A percentile compares a stretch with the other conserved stretches of the same genome.
Conservation (phyloP, 2,888 invertebrate genomes). For the Nudaria mundana region DNA sequence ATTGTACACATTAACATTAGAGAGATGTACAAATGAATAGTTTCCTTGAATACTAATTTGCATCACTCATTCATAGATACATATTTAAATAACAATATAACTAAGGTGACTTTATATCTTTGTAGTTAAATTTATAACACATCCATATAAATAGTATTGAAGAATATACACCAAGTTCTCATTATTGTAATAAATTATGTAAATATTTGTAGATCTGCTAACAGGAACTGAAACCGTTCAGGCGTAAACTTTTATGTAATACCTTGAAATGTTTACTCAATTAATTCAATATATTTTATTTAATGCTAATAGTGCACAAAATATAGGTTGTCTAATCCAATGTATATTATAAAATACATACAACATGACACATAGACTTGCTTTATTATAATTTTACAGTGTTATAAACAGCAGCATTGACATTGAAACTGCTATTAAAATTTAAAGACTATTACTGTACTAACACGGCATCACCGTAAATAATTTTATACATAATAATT, state of each 20-base stretch:
- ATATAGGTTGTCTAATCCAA: too few relatives aligned
- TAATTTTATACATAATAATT: too few relatives aligned
- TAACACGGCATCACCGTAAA: too few relatives aligned
- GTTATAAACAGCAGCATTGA: too few relatives aligned
- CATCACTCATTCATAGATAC: constrained; percentile 49
- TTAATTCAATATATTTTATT: too few relatives aligned
- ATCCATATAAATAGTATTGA: constrained; percentile 5
- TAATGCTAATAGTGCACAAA: too few relatives aligned
- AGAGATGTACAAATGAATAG: constrained; percentile 35
- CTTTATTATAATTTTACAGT: too few relatives aligned
- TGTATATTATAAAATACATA: too few relatives aligned
- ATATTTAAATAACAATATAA: constrained; percentile 59
- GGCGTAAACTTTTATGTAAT: not conserved
- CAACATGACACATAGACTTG: too few relatives aligned
- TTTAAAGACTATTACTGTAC: too few relatives aligned
- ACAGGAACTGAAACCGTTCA: not conserved
- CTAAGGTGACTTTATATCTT: constrained; percentile 16
- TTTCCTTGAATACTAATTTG: constrained; percentile 70
- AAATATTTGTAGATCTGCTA: not conserved
- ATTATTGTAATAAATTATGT: constrained; percentile 1
- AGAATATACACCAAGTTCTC: constrained; percentile 1
- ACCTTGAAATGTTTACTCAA: not conserved
- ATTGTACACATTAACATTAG: too few relatives aligned
- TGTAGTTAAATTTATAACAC: constrained; percentile 11
- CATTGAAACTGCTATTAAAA: too few relatives aligned